phyloP scores from a whole-genome alignment of 2,888 invertebrate genomes.

The Pterostichus madidus region DNA sequence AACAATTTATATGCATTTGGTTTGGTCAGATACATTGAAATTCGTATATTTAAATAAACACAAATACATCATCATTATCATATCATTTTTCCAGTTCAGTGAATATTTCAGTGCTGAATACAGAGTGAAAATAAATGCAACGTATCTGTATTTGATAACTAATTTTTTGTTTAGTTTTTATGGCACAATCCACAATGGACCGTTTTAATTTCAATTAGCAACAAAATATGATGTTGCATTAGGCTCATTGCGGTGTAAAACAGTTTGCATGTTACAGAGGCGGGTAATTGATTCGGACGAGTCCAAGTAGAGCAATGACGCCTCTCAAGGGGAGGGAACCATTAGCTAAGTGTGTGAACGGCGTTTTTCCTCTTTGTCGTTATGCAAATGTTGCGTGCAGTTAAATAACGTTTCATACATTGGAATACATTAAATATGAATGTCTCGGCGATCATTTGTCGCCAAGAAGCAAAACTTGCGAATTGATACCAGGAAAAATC shows the following conservation, averaged over 20 bases:
- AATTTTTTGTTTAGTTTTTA: slow-evolving; percentile 7
- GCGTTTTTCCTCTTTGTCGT: slow-evolving; percentile 53
- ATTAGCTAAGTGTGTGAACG: slow-evolving; percentile 48
- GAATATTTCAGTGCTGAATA: slow-evolving; percentile 20
- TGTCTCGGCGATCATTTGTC: slow-evolving; percentile 42
- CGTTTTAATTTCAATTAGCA: slow-evolving; percentile 45
- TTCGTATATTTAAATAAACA: slow-evolving; percentile 21
- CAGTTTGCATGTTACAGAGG: slow-evolving; percentile 4
- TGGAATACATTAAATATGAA: slow-evolving; percentile 53
- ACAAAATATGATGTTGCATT: slow-evolving; percentile 32
- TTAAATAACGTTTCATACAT: slow-evolving; percentile 52
- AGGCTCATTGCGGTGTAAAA: slow-evolving; percentile 28
- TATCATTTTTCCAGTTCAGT: slow-evolving; percentile 50
- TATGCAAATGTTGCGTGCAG: slow-evolving; percentile 63
- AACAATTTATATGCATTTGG: background rate
- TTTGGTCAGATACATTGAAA: background rate
- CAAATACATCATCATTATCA: slow-evolving; percentile 49
- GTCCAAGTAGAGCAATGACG: slow-evolving; percentile 29
- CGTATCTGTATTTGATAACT: slow-evolving; percentile 40
- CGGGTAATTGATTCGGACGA: slow-evolving; percentile 49
- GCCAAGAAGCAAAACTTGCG: slow-evolving; percentile 27
- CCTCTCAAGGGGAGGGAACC: slow-evolving; percentile 15
- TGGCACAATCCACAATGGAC: slow-evolving; percentile 16
- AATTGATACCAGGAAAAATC: slow-evolving; percentile 22
- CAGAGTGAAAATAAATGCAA: slow-evolving; percentile 36